Conservation (phyloP, 2,888 invertebrate species). For the Cactoblastis cactorum region DNA sequence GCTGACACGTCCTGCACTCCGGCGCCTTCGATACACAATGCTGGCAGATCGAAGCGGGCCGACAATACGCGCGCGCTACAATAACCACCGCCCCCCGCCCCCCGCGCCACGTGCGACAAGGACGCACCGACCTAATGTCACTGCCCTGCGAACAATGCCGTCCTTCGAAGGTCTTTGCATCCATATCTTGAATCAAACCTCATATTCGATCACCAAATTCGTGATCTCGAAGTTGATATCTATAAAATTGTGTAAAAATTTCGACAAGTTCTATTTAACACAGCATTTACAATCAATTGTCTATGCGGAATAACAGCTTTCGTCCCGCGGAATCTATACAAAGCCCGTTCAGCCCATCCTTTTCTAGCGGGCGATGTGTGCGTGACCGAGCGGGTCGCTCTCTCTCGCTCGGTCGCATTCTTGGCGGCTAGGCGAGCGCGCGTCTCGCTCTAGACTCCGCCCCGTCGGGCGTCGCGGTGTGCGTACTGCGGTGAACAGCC, state of each 20-base stretch:
- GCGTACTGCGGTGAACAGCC: constrained; percentile 57
- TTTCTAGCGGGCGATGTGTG: constrained; percentile 71
- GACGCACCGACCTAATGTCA: constrained; percentile 77
- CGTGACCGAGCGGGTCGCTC: constrained; percentile 48
- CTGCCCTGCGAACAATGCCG: constrained; percentile 76
- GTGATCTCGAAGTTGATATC: constrained; percentile 14
- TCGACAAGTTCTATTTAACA: constrained; percentile 39
- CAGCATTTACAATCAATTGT: constrained; percentile 68
- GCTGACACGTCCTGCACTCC: constrained; percentile 54
- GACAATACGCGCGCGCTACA: constrained; percentile 79
- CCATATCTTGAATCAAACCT: constrained; percentile 44
- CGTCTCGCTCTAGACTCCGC: constrained; percentile 73
- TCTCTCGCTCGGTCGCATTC: constrained; percentile 50
- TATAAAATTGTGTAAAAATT: constrained; percentile 29
- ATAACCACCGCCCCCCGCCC: constrained; percentile 71
- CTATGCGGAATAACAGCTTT: constrained; percentile 71
- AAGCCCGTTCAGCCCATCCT: constrained; percentile 70
- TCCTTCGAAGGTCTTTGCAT: constrained; percentile 48
- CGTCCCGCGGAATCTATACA: constrained; percentile 73
- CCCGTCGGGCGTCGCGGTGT: constrained; percentile 65
- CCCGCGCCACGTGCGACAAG: constrained; percentile 68
- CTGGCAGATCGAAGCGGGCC: constrained; percentile 75
- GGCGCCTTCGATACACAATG: constrained; percentile 72
- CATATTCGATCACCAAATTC: constrained; percentile 23
- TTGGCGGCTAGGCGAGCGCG: constrained; percentile 50